Evolutionary conservation across 2,797 vertebrate genomes (phyloP), one percentile per base, ranked within the genome.

Genomic region (Sylvilagus floridanus): DNA sequence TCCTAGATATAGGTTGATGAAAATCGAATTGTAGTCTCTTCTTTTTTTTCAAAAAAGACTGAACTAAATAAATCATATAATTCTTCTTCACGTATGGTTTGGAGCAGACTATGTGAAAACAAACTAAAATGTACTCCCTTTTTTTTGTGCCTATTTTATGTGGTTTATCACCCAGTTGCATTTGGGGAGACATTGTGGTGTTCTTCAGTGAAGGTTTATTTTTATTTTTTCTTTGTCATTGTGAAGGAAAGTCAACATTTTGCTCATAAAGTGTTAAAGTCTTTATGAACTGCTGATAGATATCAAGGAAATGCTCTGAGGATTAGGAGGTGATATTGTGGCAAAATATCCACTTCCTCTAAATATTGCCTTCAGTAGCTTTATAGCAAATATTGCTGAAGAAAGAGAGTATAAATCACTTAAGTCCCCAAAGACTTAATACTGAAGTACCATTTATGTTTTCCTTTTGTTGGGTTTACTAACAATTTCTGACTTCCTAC

Each of bases 281-380:
- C 91, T 97, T 96, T 97, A 97, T 96, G 91, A 96, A 93, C 91
- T 97, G 96, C 94, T 97, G 97, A 98, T 94, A 92, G 88, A 97
- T 97, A 96, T 65, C 95, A 97, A 93, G 84, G 52, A 96, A 96
- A 97, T 96, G 52, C 96, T 92, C 93, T 75, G 93, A 97, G 96
- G 96, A 95, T 95, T 95, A 97, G 96, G 63, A 95, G 24, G 77
- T 94, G 91, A 97, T 96, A 79, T 89, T 97, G 94, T 95, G 84
- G 92, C 95, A 96, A 97, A 97, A 88, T 88, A 96, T 52, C 96
- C 11, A 87, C 91, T 97, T 97, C 78, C 95, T 95, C 88, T 96
- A 95, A 97, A 97, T 97, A 98, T 91, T 97, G 95, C 76, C 95
- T 97, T 97, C 92, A 57, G 84, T 97, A 89, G 85, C 87, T 96